Evolutionary conservation across 2,888 invertebrate species (phyloP).

Genomic region (Argyresthia goedartella): DNA sequence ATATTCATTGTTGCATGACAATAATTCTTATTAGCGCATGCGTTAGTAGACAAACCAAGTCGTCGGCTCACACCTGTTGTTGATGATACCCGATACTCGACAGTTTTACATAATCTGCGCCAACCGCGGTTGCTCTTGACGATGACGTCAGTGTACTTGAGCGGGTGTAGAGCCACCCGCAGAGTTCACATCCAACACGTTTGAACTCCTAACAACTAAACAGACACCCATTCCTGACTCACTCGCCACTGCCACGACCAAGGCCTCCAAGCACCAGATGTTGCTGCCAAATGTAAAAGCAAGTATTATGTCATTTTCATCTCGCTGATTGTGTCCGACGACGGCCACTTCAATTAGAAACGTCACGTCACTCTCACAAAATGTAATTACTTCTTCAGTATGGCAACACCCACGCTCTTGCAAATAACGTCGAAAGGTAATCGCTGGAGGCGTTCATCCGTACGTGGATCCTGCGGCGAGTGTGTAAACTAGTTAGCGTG

Average conservation of each 20-base stretch:
- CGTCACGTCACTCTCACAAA: not conserved
- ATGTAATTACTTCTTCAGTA: constrained; percentile 1
- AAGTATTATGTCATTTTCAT: constrained; percentile 4
- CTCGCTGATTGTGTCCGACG: not conserved
- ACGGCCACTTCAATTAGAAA: not conserved
- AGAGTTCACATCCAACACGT: not conserved
- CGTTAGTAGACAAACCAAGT: constrained; percentile 21
- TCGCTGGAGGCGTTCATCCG: not conserved
- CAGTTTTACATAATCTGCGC: constrained; percentile 38
- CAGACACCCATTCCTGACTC: not conserved
- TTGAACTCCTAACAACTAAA: too few species aligned
- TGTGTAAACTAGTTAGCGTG: constrained; percentile 40
- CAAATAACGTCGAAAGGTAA: not conserved
- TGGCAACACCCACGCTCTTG: not conserved
- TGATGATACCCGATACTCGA: constrained; percentile 34
- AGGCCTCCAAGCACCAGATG: constrained; percentile 1
- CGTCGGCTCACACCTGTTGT: constrained; percentile 29
- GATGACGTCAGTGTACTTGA: constrained; percentile 14
- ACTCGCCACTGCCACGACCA: constrained; percentile 1
- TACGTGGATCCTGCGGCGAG: not conserved
- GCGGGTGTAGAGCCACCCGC: not conserved
- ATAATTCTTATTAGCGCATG: constrained; percentile 28
- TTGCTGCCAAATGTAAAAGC: constrained; percentile 2
- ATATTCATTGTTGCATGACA: constrained; percentile 16
- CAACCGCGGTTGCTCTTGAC: constrained; percentile 20